phyloP scores from a whole-genome alignment of 2,888 invertebrate genomes.

The Agrochola lota region DNA sequence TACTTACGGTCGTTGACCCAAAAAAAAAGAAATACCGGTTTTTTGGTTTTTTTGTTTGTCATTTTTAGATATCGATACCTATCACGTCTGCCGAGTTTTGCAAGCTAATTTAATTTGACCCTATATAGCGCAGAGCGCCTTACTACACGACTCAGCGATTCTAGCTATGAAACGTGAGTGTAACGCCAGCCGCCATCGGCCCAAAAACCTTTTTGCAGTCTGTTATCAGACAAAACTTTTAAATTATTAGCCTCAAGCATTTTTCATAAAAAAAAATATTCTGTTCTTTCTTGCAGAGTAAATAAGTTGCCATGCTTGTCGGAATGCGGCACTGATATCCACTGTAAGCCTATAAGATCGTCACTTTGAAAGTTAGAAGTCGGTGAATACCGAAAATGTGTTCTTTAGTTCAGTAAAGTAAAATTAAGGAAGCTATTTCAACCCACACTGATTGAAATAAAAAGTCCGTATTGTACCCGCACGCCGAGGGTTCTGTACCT shows the following conservation, averaged over 20 bases:
- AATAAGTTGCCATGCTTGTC: conserved; percentile 40
- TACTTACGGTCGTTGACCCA: no score
- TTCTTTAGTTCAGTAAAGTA: conserved; percentile 47
- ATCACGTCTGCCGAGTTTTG: no score
- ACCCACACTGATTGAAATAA: conserved; percentile 3
- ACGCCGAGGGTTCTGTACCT: background rate
- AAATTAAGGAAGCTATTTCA: conserved; percentile 11
- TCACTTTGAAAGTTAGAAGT: conserved; percentile 49
- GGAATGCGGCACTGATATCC: conserved; percentile 25
- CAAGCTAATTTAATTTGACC: no score
- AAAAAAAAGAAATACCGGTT: no score
- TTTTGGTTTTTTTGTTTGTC: no score
- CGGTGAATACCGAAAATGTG: conserved; percentile 49
- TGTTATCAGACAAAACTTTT: background rate
- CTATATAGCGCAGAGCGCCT: conserved; percentile 1
- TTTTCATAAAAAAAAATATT: background rate
- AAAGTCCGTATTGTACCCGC: background rate
- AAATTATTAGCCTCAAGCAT: background rate
- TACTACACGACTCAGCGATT: background rate
- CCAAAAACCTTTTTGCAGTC: background rate
- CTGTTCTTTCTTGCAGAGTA: background rate
- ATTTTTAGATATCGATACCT: no score
- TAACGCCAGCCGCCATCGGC: background rate
- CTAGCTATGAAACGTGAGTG: background rate
- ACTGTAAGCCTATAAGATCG: conserved; percentile 31